phyloP scores from a whole-genome alignment of 2,797 vertebrate genomes.

The Lemur catta region DNA sequence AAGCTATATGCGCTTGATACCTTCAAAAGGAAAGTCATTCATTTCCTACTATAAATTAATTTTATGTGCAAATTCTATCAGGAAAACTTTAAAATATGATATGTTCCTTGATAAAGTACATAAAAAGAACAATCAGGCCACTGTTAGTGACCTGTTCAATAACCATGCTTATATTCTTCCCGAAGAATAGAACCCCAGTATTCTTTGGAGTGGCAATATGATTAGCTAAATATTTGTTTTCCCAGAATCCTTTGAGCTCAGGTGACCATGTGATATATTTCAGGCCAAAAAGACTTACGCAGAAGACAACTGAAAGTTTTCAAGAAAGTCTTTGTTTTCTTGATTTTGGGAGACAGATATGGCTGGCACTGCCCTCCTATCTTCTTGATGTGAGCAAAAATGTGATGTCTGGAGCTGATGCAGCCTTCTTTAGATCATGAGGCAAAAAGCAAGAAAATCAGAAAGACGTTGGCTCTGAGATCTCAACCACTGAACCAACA shows the following conservation, averaged over 20 bases:
- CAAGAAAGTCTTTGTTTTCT: not conserved
- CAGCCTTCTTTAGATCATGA: not conserved
- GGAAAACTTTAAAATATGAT: not conserved
- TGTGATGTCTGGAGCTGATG: not conserved
- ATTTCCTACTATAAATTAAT: not conserved
- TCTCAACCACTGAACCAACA: not conserved
- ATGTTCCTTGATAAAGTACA: not conserved
- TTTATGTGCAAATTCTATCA: not conserved
- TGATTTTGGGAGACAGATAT: not conserved
- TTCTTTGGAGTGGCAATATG: not conserved
- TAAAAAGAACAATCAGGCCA: not conserved
- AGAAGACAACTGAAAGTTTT: not conserved
- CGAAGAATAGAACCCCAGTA: not conserved
- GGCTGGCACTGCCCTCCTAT: not conserved
- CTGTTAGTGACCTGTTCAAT: not conserved
- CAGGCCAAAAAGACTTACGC: not conserved
- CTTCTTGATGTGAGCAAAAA: constrained; percentile 4
- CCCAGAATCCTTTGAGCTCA: not conserved
- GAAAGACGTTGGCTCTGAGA: not conserved
- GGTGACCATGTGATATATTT: not conserved
- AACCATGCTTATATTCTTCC: not conserved
- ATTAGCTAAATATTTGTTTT: not conserved
- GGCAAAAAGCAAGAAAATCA: not conserved
- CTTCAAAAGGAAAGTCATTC: not conserved
- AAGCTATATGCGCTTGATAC: not conserved